Evolutionary conservation across 2,888 invertebrate genomes (phyloP), one percentile per base, ranked within the genome.

Genomic region (Blastobasis adustella): DNA sequence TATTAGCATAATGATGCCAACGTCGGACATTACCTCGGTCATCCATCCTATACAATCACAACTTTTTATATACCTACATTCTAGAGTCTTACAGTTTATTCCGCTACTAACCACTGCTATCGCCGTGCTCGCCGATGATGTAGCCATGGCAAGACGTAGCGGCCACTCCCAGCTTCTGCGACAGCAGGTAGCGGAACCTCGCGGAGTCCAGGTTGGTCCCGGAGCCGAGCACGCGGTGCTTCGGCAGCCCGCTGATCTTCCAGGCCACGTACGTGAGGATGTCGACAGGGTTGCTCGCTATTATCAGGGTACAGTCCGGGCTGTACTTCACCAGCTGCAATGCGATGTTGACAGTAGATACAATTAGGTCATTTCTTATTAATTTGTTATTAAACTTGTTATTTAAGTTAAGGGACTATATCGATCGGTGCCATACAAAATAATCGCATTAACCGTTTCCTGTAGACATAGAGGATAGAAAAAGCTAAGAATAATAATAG

Each of bases 111-210:
- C 93, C 96, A 61, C 95, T 95, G 52, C 94, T 93, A 68, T 98
- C 98, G 0, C 98, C 98, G 67, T 98, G 98, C 73, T 98, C 98
- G 39, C 98, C 98, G 69, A 98, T 96, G 67, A 98, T 95, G 92
- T 95, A 98, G 0, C 96, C 97, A 73, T 98, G 97, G 69, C 95
- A 94, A 58, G 95, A 96, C 9, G 93, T 92, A 5, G 97, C 92
- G 0, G 96, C 95, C 44, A 97, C 92, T 54, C 92, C 91, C 50
- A 98, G 87, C 64, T 91, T 93, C 75, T 97, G 94, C 0, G 96
- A 95, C 65, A 98, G 90, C 53, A 97, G 86, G 82, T 96, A 97
- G 41, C 97, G 92, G 87, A 98, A 97, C 57, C 98, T 90, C 0
- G 96, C 95, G 0, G 97, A 96, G 82, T 98, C 98, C 65, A 98